Evolutionary conservation across 2,888 invertebrate species (phyloP), one percentile per base, ranked within the genome.

Genomic region (Sesia apiformis): DNA sequence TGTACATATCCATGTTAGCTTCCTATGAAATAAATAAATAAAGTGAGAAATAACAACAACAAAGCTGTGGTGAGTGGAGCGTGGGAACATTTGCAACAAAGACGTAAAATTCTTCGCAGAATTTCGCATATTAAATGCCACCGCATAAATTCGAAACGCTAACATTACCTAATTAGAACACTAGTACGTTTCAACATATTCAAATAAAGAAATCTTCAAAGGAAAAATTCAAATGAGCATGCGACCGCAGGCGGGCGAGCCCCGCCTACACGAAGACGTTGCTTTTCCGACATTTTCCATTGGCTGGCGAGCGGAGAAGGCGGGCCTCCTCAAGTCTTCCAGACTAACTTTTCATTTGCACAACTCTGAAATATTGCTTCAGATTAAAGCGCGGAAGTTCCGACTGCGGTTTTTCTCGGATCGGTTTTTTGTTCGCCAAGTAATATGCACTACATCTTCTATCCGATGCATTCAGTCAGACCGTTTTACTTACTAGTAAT

Each of bases 271-370:
- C 75, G 79, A 87, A 88, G 87, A 87, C 84, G 82, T 76, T 78
- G 83, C 78, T 84, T 84, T 84, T 75, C 84, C 81, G 79, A 78
- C 81, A 75, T 84, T 84, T 84, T 86, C 84, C 79, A 89, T 89
- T 89, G 88, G 88, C 83, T 82, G 76, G 71, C 75, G 76, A 70
- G 73, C 64, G 73, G 70, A 80, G 79, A 70, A 70, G 64, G 82
- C 78, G 78, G 73, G 79, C 69, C 81, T 82, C 84, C 83, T 84
- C 69, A 78, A 82, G 79, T 84, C 82, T 83, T 84, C 64, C 69
- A 78, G 78, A 78, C 78, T 76, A 86, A 89, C 86, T 87, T 88
- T 89, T 86, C 88, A 88, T 88, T 89, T 88, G 87, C 84, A 84
- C 82, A 75, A 79, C 76, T 76, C 81, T 84, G 77, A 86, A 87